These are phyloP conservation scores for Chelmon rostratus DNA, from an alignment of 2,797 vertebrate genomes.

Conservation along the genomic window DNA sequence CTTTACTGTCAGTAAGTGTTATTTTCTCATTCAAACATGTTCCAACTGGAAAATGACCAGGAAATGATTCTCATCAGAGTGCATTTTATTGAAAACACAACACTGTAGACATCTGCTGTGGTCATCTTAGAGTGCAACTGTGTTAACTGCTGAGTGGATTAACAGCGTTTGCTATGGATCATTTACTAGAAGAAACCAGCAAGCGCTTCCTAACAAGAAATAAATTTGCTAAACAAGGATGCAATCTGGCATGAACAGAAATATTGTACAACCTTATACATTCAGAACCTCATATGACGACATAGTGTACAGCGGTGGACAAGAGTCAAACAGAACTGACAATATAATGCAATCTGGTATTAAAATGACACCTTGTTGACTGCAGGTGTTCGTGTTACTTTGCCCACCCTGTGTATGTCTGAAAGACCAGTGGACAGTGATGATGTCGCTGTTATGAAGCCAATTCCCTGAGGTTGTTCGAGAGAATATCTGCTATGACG, in stretches of 20 bases:
- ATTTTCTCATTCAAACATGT: conserved; percentile 18
- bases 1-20: conserved; percentile 29
- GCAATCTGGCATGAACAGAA: conserved; percentile 9
- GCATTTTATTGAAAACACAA: conserved; percentile 58
- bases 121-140: not conserved
- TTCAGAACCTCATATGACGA: conserved; percentile 13
- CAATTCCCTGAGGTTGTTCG: conserved; percentile 72
- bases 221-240: conserved; percentile 14
- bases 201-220: conserved; percentile 7
- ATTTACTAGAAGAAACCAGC: conserved; percentile 8
- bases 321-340: not conserved
- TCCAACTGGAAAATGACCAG: conserved; percentile 6
- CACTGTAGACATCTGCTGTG: conserved; percentile 7
- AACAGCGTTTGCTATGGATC: conserved; percentile 24
- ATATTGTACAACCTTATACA: conserved; percentile 6
- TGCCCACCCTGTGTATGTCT: conserved; percentile 17
- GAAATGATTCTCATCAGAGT: conserved; percentile 22
- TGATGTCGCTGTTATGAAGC: conserved; percentile 46
- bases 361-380: not conserved
- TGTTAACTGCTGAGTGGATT: conserved; percentile 9
- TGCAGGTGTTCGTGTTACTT: conserved; percentile 12
- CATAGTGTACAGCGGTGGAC: not conserved
- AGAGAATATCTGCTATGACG: conserved; percentile 40
- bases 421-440: conserved; percentile 48
- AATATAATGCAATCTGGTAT: not conserved